Base-by-base conservation (phyloP, 2,888 invertebrate species). In the Dicyrtoma fusca region DNA sequence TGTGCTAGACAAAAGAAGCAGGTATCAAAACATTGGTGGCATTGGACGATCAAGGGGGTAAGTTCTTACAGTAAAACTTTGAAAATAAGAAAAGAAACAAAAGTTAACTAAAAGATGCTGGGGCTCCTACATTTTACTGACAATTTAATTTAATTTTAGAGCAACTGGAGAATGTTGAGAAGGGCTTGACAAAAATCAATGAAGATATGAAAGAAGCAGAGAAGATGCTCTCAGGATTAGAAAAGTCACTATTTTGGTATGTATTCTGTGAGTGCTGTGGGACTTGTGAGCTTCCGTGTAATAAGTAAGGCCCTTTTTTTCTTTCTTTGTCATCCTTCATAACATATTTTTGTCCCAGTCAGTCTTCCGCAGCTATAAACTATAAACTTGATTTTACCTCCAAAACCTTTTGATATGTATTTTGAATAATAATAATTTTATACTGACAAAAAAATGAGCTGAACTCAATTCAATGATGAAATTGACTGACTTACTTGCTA, bases 1-100 rank as follows among this genome's bases (percentile, higher is more conserved):
- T 51, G n/a, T 51, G n/a, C 14, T 34, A 97, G 97, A 96, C 97
- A 91, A 97, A 97, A 92, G 97, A 97, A 90, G 97, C 96, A 87
- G 97, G 97, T 88, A 97, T 97, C 89, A 94, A 96, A 86, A 97
- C 97, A 89, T 92, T 97, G 90, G 97, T 97, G 89, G 96, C 97
- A 88, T 92, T 97, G 89, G 97, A 97, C 88, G 97, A 97, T 91
- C 97, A 97, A 92, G 97, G 97, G 95, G 97, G 97, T 97, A 93
- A 95, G 94, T n/a, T n/a, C n/a, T n/a, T n/a, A n/a, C n/a, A n/a
- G n/a, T n/a, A n/a, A n/a, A n/a, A n/a, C n/a, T n/a, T n/a, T n/a
- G n/a, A n/a, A n/a, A n/a, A n/a, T n/a, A n/a, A n/a, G n/a, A n/a
- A n/a, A n/a, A n/a, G n/a, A n/a, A n/a, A n/a, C n/a, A n/a, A n/a